These are phyloP conservation scores for Bimastos eiseni DNA, from an alignment of 2,888 invertebrate genomes.

Conservation along the genomic window DNA sequence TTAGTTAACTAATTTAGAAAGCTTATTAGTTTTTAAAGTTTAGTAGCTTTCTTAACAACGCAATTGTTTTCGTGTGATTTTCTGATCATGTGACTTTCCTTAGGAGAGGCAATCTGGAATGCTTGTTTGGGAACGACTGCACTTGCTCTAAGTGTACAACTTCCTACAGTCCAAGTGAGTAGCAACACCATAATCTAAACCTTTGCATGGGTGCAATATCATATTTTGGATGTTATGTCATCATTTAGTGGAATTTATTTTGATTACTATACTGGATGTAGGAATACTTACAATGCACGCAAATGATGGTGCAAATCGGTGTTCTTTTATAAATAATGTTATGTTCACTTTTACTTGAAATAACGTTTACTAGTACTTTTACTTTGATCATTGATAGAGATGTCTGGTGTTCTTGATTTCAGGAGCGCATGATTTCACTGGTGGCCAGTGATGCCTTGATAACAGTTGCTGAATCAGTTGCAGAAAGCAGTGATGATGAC, in stretches of 20 bases:
- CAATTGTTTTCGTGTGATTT: neutral
- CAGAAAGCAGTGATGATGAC: neutral
- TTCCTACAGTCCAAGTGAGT: slow-evolving; percentile 36
- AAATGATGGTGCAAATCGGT: too few relatives aligned
- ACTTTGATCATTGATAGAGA: too few relatives aligned
- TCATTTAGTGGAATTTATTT: neutral
- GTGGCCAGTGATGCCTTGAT: neutral
- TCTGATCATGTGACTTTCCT: slow-evolving; percentile 31
- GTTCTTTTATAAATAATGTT: too few relatives aligned
- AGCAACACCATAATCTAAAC: neutral
- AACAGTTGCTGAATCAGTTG: neutral
- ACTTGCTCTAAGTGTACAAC: slow-evolving; percentile 52
- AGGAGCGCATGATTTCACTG: neutral
- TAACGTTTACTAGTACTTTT: too few relatives aligned
- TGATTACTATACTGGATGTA: too few relatives aligned
- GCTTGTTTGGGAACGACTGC: slow-evolving; percentile 53
- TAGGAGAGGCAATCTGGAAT: slow-evolving; percentile 59
- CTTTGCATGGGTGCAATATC: too few relatives aligned
- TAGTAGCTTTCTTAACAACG: neutral
- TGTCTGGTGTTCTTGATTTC: neutral
- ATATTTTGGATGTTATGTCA: too few relatives aligned
- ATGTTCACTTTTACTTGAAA: too few relatives aligned
- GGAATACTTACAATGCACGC: too few relatives aligned
- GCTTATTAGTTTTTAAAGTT: neutral
- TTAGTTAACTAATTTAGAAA: neutral